Percentiles rank a stretch among this genome's conserved stretches.
Evolutionary conservation across 2,797 vertebrate species (phyloP).

Genomic region (Hydrolagus colliei): DNA sequence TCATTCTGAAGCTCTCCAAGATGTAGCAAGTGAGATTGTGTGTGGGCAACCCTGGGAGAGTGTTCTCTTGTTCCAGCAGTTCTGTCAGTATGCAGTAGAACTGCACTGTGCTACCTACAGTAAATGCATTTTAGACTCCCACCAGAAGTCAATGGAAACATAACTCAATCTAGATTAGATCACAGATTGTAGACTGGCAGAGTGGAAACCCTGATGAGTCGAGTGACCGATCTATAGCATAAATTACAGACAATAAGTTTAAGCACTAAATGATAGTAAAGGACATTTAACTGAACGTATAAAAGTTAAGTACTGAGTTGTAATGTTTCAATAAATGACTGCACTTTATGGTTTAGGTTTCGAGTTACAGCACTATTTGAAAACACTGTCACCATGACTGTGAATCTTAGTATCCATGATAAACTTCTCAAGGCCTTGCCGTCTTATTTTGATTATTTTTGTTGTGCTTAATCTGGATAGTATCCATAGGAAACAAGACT

Average conservation of each 20-base stretch:
- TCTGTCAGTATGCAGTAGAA: not conserved
- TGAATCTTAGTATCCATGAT: not conserved
- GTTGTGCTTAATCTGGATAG: not conserved
- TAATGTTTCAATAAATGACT: slow-evolving; percentile 8
- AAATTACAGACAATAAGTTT: not conserved
- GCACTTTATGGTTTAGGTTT: not conserved
- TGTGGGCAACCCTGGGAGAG: not conserved
- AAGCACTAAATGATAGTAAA: slow-evolving; percentile 1
- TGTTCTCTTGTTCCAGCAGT: not conserved
- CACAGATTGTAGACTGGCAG: not conserved
- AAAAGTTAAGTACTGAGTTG: not conserved
- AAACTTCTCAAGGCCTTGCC: not conserved
- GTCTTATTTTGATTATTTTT: slow-evolving; percentile 14
- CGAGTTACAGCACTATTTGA: not conserved
- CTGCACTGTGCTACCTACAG: not conserved
- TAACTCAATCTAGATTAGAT: not conserved
- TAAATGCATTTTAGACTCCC: not conserved
- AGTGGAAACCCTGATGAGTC: not conserved
- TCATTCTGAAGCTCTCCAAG: not conserved
- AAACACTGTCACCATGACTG: not conserved
- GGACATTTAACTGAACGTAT: slow-evolving; percentile 1
- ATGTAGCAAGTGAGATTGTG: not conserved
- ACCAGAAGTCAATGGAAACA: not conserved
- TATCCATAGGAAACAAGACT: slow-evolving; percentile 1
- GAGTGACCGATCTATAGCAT: not conserved